Evolutionary conservation across 2,113 vertebrate species (phyloP).

Genomic region (Azemiops feae): DNA sequence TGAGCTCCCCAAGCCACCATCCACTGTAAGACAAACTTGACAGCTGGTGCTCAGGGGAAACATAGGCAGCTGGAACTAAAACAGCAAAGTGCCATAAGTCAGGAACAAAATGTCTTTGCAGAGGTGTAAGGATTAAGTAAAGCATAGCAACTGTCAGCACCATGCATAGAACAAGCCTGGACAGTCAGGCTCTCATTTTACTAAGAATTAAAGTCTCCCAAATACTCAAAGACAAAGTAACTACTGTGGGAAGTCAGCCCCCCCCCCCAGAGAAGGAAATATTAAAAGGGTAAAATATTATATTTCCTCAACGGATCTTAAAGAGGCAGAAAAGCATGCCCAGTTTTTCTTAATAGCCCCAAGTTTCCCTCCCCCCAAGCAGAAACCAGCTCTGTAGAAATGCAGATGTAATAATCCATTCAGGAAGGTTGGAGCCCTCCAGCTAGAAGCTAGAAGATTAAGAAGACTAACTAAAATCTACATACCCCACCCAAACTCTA

Average conservation of each 20-base stretch:
- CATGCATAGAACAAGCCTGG: constrained; percentile 4
- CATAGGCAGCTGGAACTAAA: not conserved
- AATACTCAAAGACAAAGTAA: constrained; percentile 15
- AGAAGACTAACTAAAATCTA: too few relatives aligned
- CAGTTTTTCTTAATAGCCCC: too few relatives aligned
- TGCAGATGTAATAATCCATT: too few relatives aligned
- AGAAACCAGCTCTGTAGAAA: too few relatives aligned
- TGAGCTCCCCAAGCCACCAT: constrained; percentile 7
- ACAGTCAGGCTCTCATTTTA: constrained; percentile 32
- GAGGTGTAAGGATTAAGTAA: constrained; percentile 18
- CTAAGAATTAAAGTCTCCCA: constrained; percentile 16
- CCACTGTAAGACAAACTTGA: constrained; percentile 3
- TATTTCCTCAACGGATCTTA: too few relatives aligned
- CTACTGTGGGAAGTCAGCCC: not conserved
- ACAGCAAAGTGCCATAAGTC: constrained; percentile 20
- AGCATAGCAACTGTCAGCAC: constrained; percentile 8
- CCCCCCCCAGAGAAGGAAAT: too few relatives aligned
- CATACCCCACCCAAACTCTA: too few relatives aligned
- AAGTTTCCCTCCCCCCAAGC: too few relatives aligned
- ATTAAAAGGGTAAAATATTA: too few relatives aligned
- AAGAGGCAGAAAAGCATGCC: too few relatives aligned
- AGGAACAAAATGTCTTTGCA: constrained; percentile 20
- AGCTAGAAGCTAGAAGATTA: too few relatives aligned
- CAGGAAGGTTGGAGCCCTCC: too few relatives aligned
- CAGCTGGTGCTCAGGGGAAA: not conserved